Percentiles rank a stretch among this genome's conserved stretches.
Evolutionary conservation across 2,113 vertebrate species (phyloP).

Genomic region (Passerina amoena): DNA sequence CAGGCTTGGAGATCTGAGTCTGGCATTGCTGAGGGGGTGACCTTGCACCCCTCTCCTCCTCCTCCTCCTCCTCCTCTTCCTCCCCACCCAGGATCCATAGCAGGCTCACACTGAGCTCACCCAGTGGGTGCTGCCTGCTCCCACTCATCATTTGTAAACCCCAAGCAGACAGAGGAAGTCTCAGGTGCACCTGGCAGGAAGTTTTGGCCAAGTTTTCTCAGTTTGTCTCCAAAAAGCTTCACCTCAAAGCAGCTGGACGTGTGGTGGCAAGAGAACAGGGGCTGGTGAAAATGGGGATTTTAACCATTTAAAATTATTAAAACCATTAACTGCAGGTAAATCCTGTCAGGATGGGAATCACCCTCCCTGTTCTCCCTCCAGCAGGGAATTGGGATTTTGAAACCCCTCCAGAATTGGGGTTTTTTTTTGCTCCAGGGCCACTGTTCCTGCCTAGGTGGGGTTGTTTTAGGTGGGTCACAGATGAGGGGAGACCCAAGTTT

Average conservation of each 20-base stretch:
- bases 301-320: neutral
- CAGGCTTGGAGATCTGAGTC: neutral
- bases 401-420: neutral
- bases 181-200: neutral
- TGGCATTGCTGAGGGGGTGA: neutral
- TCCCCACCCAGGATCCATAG: neutral
- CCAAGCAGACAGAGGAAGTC: neutral
- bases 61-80: neutral
- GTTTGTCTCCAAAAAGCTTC: neutral
- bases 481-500: neutral
- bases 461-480: neutral
- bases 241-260: neutral
- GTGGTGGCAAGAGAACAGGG: neutral
- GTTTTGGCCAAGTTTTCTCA: neutral
- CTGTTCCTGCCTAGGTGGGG: fast-evolving
- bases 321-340: no score
- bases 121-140: neutral
- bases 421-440: neutral
- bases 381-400: neutral
- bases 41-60: neutral
- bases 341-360: neutral
- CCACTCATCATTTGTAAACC: neutral
- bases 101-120: neutral
- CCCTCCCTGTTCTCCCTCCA: neutral
- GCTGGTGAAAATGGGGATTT: neutral